Evolutionary conservation across 2,113 vertebrate genomes (phyloP), one percentile per base, ranked within the genome.

Genomic region (Serilophus lunatus): DNA sequence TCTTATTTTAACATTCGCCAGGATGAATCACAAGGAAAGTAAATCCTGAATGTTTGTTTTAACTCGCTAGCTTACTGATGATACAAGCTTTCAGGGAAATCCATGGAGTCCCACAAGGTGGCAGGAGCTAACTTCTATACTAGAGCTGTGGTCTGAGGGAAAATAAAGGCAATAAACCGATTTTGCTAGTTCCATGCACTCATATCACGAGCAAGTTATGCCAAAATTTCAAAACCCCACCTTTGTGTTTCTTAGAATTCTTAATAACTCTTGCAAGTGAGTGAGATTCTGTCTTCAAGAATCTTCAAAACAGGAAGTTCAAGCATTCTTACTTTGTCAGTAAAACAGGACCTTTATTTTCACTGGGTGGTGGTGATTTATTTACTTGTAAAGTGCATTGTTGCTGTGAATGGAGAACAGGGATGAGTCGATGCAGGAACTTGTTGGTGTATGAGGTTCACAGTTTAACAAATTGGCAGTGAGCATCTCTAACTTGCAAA

Each of bases 51-150:
- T 65, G 57, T 79, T 90, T 54, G 10, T 71, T 72, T 74, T 17
- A 88, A 66, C 60, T 66, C 59, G 31, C 42, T 70, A 28, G n/a
- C 63, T 80, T 60, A 64, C 33, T 60, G 72, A 84, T 76, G 63
- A 40, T 82, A 61, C 13, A 35, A 22, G 13, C 71, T 75, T 92
- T 81, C 49, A 64, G 86, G 80, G 92, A 96, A 83, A 53, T 53
- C 69, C 7, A 1, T 60, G n/a, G 59, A 88, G 53, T 83, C 92
- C 95, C 94, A 97, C 94, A 96, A 96, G 96, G 96, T 96, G 96
- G 94, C 94, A 96, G 96, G 60, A 97, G 92, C 82, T 95, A 88
- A 88, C 95, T 90, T 93, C 13, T 75, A 10, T 65, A 9, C 14
- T 49, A 63, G 76, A 60, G 15, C 49, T 0, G 0, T 42, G 35